phyloP scores from a whole-genome alignment of 2,888 invertebrate genomes.

The Antheraea assamensis region DNA sequence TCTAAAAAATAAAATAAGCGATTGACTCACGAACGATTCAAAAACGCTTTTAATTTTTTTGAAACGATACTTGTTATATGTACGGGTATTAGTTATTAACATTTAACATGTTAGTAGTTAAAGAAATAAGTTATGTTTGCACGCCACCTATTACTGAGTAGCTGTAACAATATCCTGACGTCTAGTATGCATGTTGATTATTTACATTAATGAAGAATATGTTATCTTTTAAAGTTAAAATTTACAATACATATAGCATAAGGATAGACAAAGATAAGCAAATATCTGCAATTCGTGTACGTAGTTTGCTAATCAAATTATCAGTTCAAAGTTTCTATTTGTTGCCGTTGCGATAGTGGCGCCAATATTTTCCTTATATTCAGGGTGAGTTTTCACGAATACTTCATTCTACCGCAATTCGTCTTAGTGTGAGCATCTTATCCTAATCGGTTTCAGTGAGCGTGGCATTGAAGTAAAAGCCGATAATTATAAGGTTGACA shows the following conservation, averaged over 20 bases:
- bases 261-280: neutral
- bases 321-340: conserved; percentile 41
- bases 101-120: neutral
- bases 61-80: neutral
- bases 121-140: neutral
- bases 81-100: neutral
- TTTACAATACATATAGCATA: neutral
- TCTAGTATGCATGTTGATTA: neutral
- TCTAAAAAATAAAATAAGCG: too few relatives aligned
- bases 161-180: conserved; percentile 25
- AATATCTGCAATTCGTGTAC: neutral
- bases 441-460: conserved; percentile 54
- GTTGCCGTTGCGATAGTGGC: conserved; percentile 64
- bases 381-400: conserved; percentile 78
- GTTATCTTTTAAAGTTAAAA: neutral
- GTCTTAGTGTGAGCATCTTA: conserved; percentile 76
- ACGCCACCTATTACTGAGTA: conserved; percentile 51
- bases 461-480: conserved; percentile 78
- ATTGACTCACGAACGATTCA: too few relatives aligned
- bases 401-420: conserved; percentile 78
- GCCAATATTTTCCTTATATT: conserved; percentile 80
- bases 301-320: neutral
- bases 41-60: too few relatives aligned
- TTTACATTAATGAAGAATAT: neutral
- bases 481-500: conserved; percentile 41